These are phyloP conservation scores for Orthosia cruda DNA, from an alignment of 2,888 invertebrate species.

Conservation along the genomic window DNA sequence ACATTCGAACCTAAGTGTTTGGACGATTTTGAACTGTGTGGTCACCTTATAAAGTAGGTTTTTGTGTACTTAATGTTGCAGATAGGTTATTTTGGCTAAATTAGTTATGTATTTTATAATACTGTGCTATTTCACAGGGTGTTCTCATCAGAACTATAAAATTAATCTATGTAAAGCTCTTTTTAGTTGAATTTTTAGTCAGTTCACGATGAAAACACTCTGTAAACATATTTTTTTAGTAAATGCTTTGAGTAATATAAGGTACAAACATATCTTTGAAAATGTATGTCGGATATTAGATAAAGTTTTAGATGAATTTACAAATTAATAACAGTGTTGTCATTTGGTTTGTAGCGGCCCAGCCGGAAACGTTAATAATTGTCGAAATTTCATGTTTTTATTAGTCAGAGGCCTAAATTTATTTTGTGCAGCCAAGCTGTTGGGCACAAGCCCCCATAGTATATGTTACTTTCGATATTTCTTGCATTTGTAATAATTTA, in stretches of 20 bases:
- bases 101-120: constrained; percentile 27
- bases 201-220: constrained; percentile 25
- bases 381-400: constrained; percentile 15
- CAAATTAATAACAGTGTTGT: constrained; percentile 45
- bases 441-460: constrained; percentile 19
- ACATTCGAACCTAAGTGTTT: constrained; percentile 14
- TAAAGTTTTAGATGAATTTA: constrained; percentile 72
- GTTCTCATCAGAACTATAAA: constrained; percentile 27
- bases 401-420: constrained; percentile 36
- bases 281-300: constrained; percentile 57
- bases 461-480: constrained; percentile 33
- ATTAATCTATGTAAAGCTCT: not conserved
- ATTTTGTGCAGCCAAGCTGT: constrained; percentile 59
- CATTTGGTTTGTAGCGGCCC: constrained; percentile 36
- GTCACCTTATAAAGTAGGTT: constrained; percentile 27
- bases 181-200: constrained; percentile 6
- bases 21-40: constrained; percentile 8
- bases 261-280: constrained; percentile 64
- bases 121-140: constrained; percentile 31
- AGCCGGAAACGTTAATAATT: constrained; percentile 41
- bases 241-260: constrained; percentile 58
- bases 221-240: constrained; percentile 32
- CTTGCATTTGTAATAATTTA: constrained; percentile 66
- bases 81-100: constrained; percentile 33
- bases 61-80: constrained; percentile 36